These are phyloP conservation scores for Drosophila bocki DNA, from an alignment of 1,140 invertebrate species.

Conservation along the genomic window DNA sequence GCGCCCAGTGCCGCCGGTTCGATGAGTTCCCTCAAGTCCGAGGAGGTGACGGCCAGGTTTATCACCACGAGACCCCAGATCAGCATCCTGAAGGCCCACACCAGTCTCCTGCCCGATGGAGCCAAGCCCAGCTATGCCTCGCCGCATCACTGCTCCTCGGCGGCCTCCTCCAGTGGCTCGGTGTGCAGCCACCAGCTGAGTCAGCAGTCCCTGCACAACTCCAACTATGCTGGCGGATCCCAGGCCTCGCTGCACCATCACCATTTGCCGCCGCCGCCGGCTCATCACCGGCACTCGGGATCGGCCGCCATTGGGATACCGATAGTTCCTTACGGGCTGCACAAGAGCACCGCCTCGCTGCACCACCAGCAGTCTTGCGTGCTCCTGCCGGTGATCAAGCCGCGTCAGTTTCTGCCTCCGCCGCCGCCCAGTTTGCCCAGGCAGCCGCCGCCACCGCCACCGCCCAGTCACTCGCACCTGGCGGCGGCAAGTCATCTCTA, in stretches of 20 bases:
- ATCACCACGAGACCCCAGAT: constrained; percentile 89
- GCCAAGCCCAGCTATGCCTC: constrained; percentile 86
- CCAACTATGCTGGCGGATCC: constrained; percentile 72
- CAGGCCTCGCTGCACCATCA: constrained; percentile 69
- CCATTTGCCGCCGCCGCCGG: constrained; percentile 15
- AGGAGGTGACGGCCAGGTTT: constrained; percentile 89
- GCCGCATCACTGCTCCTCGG: constrained; percentile 80
- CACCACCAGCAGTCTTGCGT: constrained; percentile 78
- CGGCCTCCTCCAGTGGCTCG: constrained; percentile 72
- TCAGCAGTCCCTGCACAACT: constrained; percentile 75
- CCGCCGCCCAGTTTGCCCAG: constrained; percentile 86
- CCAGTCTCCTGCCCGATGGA: constrained; percentile 86
- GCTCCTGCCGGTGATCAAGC: constrained; percentile 83
- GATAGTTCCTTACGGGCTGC: constrained; percentile 79
- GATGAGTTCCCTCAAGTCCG: constrained; percentile 79
- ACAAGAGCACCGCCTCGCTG: constrained; percentile 80
- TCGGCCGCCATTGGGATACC: constrained; percentile 81
- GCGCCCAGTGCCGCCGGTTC: constrained; percentile 55
- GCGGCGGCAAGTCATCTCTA: constrained; percentile 86
- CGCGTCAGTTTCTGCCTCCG: constrained; percentile 85
- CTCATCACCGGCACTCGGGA: constrained; percentile 62
- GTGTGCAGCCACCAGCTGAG: constrained; percentile 75
- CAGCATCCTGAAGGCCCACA: constrained; percentile 89
- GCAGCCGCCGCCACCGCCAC: constrained; percentile 86
- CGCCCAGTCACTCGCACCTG: constrained; percentile 69